phyloP scores from a whole-genome alignment of 2,888 invertebrate species.

The Rosalia funebris region DNA sequence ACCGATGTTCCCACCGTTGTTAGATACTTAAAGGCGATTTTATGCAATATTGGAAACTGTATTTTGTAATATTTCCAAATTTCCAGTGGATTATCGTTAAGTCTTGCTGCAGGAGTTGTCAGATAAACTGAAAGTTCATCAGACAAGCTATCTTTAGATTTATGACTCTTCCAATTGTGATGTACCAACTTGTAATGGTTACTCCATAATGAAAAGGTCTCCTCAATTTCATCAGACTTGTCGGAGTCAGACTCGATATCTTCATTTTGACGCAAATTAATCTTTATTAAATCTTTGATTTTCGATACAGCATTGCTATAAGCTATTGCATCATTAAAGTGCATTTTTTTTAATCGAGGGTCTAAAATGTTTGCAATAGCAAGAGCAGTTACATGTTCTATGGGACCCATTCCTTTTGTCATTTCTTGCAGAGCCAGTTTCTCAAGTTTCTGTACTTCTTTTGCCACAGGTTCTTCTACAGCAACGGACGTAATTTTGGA shows the following conservation, averaged over 20 bases:
- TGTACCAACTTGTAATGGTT: not conserved
- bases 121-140: too few species aligned
- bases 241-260: not conserved
- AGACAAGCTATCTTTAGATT: too few species aligned
- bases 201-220: not conserved
- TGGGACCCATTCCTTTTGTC: not conserved
- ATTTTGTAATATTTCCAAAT: too few species aligned
- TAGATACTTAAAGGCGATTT: too few species aligned
- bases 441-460: constrained; percentile 4
- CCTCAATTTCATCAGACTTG: not conserved
- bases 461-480: not conserved
- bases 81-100: too few species aligned
- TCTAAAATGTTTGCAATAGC: not conserved
- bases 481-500: not conserved
- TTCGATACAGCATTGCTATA: too few species aligned
- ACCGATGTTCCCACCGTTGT: too few species aligned
- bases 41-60: too few species aligned
- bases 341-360: constrained; percentile 1
- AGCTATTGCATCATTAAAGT: too few species aligned
- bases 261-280: not conserved
- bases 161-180: not conserved
- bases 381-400: not conserved
- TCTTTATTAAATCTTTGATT: not conserved
- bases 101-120: too few species aligned
- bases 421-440: not conserved